Evolutionary conservation across 2,113 vertebrate species (phyloP).

Genomic region (Microtus montanus): DNA sequence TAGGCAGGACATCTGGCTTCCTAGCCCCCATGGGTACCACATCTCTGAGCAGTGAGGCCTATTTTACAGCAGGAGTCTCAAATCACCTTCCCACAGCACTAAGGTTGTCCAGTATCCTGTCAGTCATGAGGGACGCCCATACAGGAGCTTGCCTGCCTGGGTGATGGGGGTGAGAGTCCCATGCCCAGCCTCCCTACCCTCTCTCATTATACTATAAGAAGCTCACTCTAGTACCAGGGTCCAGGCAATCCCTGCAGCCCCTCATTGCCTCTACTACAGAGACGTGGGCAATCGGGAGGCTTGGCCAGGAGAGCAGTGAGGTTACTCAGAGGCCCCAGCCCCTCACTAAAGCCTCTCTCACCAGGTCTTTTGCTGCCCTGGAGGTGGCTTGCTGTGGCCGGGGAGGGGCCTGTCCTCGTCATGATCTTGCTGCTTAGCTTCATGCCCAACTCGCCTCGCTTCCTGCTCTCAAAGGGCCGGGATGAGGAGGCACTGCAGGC

Average conservation of each 20-base stretch:
- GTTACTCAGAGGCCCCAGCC: neutral
- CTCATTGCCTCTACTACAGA: neutral
- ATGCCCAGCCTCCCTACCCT: neutral
- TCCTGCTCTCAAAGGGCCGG: constrained; percentile 90
- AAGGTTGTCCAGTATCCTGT: neutral
- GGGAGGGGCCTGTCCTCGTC: constrained; percentile 87
- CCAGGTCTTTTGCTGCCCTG: constrained; percentile 91
- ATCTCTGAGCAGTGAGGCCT: neutral
- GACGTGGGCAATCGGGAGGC: neutral
- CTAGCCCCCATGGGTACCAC: neutral
- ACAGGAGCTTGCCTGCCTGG: neutral
- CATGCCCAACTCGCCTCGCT: constrained; percentile 96
- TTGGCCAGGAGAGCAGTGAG: neutral
- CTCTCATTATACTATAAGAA: too few relatives aligned
- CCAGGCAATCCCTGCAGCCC: neutral
- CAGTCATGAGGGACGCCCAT: neutral
- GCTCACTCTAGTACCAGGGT: neutral
- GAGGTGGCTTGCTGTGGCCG: constrained; percentile 94
- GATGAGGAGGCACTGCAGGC: constrained; percentile 85
- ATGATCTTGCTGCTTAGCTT: constrained; percentile 91
- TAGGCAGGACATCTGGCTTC: neutral
- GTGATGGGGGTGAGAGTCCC: neutral
- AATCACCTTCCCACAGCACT: neutral
- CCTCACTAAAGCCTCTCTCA: neutral
- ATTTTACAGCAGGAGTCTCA: neutral